phyloP scores from a whole-genome alignment of 2,888 invertebrate species.

The Archips xylosteana region DNA sequence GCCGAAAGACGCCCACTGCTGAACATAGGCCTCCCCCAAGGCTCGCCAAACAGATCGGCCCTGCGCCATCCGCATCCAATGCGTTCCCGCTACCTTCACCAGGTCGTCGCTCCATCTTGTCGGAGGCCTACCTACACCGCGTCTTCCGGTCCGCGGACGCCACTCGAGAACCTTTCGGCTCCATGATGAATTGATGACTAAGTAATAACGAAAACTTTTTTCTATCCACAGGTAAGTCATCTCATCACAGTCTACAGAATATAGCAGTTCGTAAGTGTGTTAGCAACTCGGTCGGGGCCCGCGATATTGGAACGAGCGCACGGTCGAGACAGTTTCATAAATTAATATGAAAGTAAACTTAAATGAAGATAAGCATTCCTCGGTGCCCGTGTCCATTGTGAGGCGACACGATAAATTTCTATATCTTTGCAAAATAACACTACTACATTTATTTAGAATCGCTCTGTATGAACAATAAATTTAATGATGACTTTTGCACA shows the following conservation, averaged over 20 bases:
- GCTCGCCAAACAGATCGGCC: too few species aligned
- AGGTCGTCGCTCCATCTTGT: too few species aligned
- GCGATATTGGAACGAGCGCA: not conserved
- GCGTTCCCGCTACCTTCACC: too few species aligned
- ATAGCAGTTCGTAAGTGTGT: conserved; percentile 34
- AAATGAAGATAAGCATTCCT: conserved; percentile 28
- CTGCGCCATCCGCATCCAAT: too few species aligned
- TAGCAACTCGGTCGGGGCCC: conserved; percentile 5
- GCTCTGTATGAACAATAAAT: too few species aligned
- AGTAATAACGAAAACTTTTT: conserved; percentile 10
- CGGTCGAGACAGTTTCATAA: conserved; percentile 18
- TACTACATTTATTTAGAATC: too few species aligned
- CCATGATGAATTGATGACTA: not conserved
- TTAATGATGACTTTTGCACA: too few species aligned
- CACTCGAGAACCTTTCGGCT: too few species aligned
- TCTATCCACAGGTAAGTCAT: conserved; percentile 32
- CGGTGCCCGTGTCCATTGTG: conserved; percentile 19
- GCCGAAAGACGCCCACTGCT: too few species aligned
- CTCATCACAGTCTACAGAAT: not conserved
- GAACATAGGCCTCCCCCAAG: too few species aligned
- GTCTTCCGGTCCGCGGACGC: too few species aligned
- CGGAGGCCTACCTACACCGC: too few species aligned
- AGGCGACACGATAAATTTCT: not conserved
- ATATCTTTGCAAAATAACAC: not conserved
- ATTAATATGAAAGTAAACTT: conserved; percentile 38